Evolutionary conservation across 1,140 invertebrate species (phyloP).

Genomic region (Diplogasteroides magnus): DNA sequence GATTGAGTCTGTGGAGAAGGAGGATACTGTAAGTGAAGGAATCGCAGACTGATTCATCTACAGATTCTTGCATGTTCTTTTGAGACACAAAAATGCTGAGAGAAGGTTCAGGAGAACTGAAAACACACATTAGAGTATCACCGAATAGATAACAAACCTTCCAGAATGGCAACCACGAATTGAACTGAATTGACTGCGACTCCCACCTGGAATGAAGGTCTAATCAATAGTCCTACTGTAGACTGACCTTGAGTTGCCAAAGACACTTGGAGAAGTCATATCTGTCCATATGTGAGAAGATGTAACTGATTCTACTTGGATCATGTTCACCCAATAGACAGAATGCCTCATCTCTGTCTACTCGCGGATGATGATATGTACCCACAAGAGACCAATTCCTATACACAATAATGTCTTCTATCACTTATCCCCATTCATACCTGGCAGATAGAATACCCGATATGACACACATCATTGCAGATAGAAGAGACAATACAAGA

Average conservation of each 20-base stretch:
- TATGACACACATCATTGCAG: constrained; percentile 42
- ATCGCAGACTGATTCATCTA: no score
- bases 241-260: constrained; percentile 35
- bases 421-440: constrained; percentile 28
- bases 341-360: constrained; percentile 39
- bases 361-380: constrained; percentile 41
- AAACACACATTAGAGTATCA: constrained; percentile 17
- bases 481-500: constrained; percentile 42
- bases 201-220: constrained; percentile 24
- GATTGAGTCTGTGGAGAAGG: no score
- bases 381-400: constrained; percentile 38
- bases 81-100: constrained; percentile 36
- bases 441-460: constrained; percentile 30
- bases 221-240: not conserved
- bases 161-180: constrained; percentile 37
- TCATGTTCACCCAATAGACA: constrained; percentile 48
- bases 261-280: constrained; percentile 48
- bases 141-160: constrained; percentile 24
- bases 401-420: not conserved
- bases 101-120: constrained; percentile 39
- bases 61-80: constrained; percentile 26
- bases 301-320: constrained; percentile 41
- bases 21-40: no score
- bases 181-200: constrained; percentile 46
- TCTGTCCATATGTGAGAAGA: constrained; percentile 44